A percentile compares a stretch with the other conserved stretches of the same genome.
Conservation (phyloP, 2,888 invertebrate genomes). For the Melikaiella ostensackeni region DNA sequence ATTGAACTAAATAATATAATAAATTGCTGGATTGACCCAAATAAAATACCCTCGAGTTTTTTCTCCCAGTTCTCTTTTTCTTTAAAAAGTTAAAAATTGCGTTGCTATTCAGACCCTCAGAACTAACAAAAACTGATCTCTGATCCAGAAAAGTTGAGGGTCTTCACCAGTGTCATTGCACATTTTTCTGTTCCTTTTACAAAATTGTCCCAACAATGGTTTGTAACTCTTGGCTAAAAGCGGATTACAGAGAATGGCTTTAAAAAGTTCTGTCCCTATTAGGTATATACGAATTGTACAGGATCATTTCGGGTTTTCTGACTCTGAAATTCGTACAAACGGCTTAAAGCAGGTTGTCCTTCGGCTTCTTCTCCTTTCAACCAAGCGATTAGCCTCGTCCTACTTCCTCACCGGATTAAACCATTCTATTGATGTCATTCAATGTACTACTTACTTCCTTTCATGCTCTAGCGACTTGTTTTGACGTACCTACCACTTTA, state of each 20-base stretch:
- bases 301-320: constrained; percentile 63
- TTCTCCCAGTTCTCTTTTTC: background rate
- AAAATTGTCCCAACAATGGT: constrained; percentile 34
- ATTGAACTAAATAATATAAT: no score
- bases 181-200: constrained; percentile 40
- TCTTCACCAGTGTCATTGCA: constrained; percentile 9
- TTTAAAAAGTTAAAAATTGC: constrained; percentile 7
- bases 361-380: constrained; percentile 42
- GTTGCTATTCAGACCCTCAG: background rate
- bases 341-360: constrained; percentile 59
- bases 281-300: constrained; percentile 41
- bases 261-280: constrained; percentile 36
- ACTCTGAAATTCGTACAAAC: constrained; percentile 65
- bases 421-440: constrained; percentile 64
- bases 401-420: constrained; percentile 58
- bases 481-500: constrained; percentile 62
- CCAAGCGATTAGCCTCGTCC: constrained; percentile 44
- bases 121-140: constrained; percentile 12
- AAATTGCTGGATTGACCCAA: no score
- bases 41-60: background rate
- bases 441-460: constrained; percentile 61
- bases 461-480: constrained; percentile 63
- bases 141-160: constrained; percentile 27
- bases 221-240: constrained; percentile 33
- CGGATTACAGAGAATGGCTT: constrained; percentile 38